Percentiles rank a stretch among this genome's conserved stretches.
These are phyloP conservation scores for Hyposoter dolosus DNA, from an alignment of 2,888 invertebrate genomes.

Conservation along the genomic window DNA sequence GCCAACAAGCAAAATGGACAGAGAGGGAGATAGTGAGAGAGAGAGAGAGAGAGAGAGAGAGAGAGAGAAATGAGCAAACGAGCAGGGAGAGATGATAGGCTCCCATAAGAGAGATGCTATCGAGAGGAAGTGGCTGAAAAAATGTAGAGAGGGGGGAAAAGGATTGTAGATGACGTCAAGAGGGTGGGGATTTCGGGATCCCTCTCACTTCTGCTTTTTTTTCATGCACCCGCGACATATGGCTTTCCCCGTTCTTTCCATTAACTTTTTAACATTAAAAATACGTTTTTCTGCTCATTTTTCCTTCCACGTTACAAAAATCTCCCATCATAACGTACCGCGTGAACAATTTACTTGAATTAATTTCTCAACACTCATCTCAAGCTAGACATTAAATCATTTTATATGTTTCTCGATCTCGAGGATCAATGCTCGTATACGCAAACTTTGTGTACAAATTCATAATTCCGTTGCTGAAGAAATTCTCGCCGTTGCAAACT, in stretches of 20 bases:
- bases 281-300: not conserved
- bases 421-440: no score
- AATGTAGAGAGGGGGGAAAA: not conserved
- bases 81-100: slow-evolving; percentile 23
- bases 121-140: slow-evolving; percentile 1
- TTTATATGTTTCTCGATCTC: not conserved
- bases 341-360: not conserved
- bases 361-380: not conserved
- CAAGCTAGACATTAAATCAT: not conserved
- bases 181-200: slow-evolving; percentile 24
- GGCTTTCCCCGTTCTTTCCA: not conserved
- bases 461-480: not conserved
- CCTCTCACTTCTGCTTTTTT: slow-evolving; percentile 4
- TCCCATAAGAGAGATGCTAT: not conserved
- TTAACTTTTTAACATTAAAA: not conserved
- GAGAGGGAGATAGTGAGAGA: slow-evolving; percentile 23
- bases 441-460: not conserved
- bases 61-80: slow-evolving; percentile 41
- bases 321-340: not conserved
- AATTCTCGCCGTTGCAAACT: not conserved
- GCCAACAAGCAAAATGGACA: slow-evolving; percentile 42
- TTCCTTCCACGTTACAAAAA: not conserved
- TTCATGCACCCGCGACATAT: slow-evolving; percentile 6
- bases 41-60: slow-evolving; percentile 22
- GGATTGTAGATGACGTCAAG: slow-evolving; percentile 40